phyloP scores from a whole-genome alignment of 23 tunicate species.

The Phallusia fumigata region DNA sequence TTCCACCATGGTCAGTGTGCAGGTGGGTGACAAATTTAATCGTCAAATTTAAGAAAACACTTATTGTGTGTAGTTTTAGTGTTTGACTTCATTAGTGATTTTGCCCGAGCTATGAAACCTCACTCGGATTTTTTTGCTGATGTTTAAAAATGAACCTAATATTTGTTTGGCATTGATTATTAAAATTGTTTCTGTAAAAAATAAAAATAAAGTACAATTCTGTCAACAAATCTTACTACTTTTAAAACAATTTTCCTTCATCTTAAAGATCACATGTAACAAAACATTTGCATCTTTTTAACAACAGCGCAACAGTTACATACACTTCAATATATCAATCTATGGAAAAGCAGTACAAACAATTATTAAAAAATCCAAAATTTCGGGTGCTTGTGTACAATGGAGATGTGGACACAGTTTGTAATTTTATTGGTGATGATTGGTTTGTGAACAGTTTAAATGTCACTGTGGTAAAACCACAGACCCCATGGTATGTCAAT shows the following conservation, averaged over 20 bases:
- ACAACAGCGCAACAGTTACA: background rate
- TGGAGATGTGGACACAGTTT: constrained; percentile 41
- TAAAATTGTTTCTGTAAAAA: no score
- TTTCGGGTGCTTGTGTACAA: constrained; percentile 32
- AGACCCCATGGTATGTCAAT: constrained; percentile 35
- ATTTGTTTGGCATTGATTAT: no score
- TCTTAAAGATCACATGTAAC: no score
- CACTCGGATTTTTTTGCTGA: no score
- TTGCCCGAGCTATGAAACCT: no score
- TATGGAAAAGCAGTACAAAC: constrained; percentile 22
- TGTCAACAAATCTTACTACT: no score
- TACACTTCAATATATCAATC: constrained; percentile 10
- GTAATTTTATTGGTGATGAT: constrained; percentile 56
- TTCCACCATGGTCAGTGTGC: constrained; percentile 46
- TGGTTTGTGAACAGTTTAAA: constrained; percentile 55
- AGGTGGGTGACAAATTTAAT: constrained; percentile 21
- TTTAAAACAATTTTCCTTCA: no score
- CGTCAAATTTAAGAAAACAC: no score
- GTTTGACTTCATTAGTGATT: no score
- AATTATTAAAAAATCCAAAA: constrained; percentile 5
- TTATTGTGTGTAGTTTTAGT: no score
- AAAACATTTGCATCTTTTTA: background rate
- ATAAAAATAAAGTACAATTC: no score
- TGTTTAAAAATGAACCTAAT: no score
- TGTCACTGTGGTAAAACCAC: background rate